Conservation (phyloP, 2,888 invertebrate species). For the Ferrisia virgata region DNA sequence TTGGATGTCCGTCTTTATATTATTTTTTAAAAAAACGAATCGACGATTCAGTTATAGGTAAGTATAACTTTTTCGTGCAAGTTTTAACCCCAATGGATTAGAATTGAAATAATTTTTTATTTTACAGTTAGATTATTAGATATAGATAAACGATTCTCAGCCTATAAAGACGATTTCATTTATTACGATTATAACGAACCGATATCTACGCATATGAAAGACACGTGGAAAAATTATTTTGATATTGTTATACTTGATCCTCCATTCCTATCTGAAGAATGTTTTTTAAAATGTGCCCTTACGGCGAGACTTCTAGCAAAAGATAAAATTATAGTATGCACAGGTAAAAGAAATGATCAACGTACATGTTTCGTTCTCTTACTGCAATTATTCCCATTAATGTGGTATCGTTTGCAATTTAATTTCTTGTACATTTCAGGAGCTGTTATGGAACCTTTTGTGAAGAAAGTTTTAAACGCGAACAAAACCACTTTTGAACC, state of each 20-base stretch:
- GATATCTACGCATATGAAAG: constrained; percentile 60
- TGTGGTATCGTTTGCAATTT: neutral
- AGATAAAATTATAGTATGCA: constrained; percentile 78
- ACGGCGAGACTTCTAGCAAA: constrained; percentile 73
- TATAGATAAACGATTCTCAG: constrained; percentile 78
- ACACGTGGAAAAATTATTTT: constrained; percentile 61
- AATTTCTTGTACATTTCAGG: constrained; percentile 55
- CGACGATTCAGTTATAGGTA: neutral
- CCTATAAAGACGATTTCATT: constrained; percentile 73
- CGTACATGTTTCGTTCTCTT: neutral
- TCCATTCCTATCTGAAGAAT: constrained; percentile 91
- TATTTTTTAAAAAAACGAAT: constrained; percentile 52
- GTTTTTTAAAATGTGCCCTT: constrained; percentile 75
- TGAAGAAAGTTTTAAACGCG: constrained; percentile 63
- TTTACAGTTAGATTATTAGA: constrained; percentile 73
- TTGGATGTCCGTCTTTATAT: constrained; percentile 87
- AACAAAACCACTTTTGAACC: constrained; percentile 71
- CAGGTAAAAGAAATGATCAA: constrained; percentile 66
- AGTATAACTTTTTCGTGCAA: neutral
- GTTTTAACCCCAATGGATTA: neutral
- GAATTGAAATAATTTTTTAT: constrained; percentile 47
- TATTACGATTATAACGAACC: constrained; percentile 86
- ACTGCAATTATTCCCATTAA: neutral
- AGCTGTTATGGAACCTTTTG: constrained; percentile 72
- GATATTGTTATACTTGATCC: constrained; percentile 91